Percentiles rank a stretch among this genome's conserved stretches.
phyloP scores from a whole-genome alignment of 1,140 invertebrate genomes.

The Drosophila equinoxialis region DNA sequence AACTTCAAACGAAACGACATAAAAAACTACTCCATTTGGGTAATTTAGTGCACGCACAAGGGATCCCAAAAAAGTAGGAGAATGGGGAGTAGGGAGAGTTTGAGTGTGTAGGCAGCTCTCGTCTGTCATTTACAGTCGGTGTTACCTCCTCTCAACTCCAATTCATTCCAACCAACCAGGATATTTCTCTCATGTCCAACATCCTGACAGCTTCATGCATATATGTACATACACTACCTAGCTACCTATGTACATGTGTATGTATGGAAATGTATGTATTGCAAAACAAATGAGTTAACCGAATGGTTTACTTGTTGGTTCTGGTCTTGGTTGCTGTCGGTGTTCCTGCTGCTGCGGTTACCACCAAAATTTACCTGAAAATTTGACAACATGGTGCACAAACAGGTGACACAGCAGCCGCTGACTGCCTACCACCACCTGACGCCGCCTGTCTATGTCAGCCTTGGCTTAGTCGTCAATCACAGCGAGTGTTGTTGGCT shows the following conservation, averaged over 20 bases:
- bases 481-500: slow-evolving; percentile 40
- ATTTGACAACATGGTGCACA: slow-evolving; percentile 68
- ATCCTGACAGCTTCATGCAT: slow-evolving; percentile 67
- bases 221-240: background rate
- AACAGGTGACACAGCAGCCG: slow-evolving; percentile 63
- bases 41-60: slow-evolving; percentile 48
- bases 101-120: slow-evolving; percentile 7
- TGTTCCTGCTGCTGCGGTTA: slow-evolving; percentile 48
- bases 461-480: slow-evolving; percentile 55
- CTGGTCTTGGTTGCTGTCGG: background rate
- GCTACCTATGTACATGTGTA: slow-evolving; percentile 26
- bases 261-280: too few relatives aligned
- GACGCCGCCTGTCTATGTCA: background rate
- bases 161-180: background rate
- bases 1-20: slow-evolving; percentile 57
- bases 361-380: slow-evolving; percentile 73
- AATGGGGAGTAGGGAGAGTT: background rate
- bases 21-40: slow-evolving; percentile 60
- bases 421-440: background rate
- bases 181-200: slow-evolving; percentile 4
- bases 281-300: slow-evolving; percentile 65
- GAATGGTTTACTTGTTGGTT: slow-evolving; percentile 25
- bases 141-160: background rate
- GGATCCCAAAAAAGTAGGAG: slow-evolving; percentile 4
- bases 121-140: slow-evolving; percentile 41